These are phyloP conservation scores for Dasyprocta punctata DNA, from an alignment of 2,113 vertebrate genomes.

Conservation along the genomic window DNA sequence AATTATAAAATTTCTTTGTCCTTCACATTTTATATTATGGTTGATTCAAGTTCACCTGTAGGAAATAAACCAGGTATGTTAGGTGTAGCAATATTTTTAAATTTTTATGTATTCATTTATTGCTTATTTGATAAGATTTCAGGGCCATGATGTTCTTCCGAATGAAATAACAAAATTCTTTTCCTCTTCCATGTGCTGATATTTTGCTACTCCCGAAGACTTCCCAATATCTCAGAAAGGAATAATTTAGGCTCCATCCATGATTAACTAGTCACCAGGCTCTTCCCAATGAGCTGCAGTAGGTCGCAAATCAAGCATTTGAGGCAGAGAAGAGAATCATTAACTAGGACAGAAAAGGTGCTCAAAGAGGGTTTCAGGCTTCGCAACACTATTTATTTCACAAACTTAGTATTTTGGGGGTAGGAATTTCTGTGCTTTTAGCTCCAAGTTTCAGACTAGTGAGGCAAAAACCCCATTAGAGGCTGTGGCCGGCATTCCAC, in stretches of 20 bases:
- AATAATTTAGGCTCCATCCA: neutral
- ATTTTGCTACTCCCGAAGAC: neutral
- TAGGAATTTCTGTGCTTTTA: neutral
- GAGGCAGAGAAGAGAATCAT: neutral
- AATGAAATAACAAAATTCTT: neutral
- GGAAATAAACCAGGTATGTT: neutral
- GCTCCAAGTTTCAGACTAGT: neutral
- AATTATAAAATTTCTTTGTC: neutral
- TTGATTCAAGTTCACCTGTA: neutral
- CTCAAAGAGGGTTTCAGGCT: neutral
- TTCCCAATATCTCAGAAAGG: neutral
- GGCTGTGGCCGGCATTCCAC: neutral
- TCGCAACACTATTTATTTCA: neutral
- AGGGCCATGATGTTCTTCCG: neutral
- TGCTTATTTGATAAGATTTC: slow-evolving; percentile 32
- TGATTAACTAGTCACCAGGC: neutral
- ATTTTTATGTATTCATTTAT: neutral
- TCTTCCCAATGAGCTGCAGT: neutral
- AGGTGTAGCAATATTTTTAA: neutral
- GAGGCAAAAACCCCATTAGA: neutral
- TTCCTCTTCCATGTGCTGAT: neutral
- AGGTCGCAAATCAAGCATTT: neutral
- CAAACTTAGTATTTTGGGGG: neutral
- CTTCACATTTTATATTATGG: neutral
- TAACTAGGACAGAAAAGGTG: neutral